Evolutionary conservation across 2,888 invertebrate genomes (phyloP).

Genomic region (Zootermopsis nevadensis): DNA sequence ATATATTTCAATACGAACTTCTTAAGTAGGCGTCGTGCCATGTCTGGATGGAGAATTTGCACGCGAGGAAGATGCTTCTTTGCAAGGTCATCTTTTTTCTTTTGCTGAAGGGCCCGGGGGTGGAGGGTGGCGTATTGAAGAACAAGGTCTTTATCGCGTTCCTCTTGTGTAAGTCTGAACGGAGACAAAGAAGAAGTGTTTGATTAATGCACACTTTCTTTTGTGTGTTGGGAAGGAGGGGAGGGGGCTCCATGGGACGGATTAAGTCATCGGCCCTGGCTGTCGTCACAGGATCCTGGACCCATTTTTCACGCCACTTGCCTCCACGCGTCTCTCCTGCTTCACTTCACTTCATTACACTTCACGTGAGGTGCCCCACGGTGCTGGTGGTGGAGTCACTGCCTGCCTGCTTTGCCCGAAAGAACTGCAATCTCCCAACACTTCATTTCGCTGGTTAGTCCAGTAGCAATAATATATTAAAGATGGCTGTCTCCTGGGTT

Average conservation of each 20-base stretch:
- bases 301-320: conserved; percentile 48
- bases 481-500: too few species aligned
- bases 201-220: conserved; percentile 42
- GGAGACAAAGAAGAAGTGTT: conserved; percentile 43
- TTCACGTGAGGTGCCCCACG: neutral
- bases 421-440: too few species aligned
- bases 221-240: too few species aligned
- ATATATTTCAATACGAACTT: conserved; percentile 4
- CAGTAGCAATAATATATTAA: too few species aligned
- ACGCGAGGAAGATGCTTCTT: conserved; percentile 19
- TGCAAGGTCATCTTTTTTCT: conserved; percentile 40
- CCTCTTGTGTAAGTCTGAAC: conserved; percentile 35
- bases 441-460: too few species aligned
- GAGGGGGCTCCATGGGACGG: conserved; percentile 45
- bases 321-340: neutral
- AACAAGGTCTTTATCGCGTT: conserved; percentile 35
- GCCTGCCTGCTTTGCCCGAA: too few species aligned
- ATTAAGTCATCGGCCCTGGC: conserved; percentile 49
- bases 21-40: neutral
- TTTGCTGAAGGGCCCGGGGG: neutral
- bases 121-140: neutral
- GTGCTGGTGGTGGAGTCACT: too few species aligned
- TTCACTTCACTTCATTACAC: conserved; percentile 25
- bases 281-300: conserved; percentile 40
- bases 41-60: conserved; percentile 28